Conservation (phyloP, 2,888 invertebrate species). For the Rhaphigaster nebulosa region DNA sequence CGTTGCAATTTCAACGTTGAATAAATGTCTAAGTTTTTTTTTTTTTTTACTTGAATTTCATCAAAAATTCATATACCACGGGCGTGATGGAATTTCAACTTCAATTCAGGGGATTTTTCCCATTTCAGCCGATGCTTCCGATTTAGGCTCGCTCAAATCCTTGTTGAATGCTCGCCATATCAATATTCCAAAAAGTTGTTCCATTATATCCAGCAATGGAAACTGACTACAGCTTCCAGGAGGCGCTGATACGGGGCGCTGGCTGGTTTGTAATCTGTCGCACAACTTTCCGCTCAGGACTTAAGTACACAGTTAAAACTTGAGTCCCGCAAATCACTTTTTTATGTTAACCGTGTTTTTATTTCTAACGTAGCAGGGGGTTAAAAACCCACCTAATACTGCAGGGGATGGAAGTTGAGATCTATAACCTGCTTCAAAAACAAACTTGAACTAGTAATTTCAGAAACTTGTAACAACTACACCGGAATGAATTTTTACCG, state of each 20-base stretch:
- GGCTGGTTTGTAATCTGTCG: background rate
- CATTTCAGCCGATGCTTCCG: background rate
- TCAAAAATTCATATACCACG: too few relatives aligned
- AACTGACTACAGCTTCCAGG: background rate
- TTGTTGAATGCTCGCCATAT: background rate
- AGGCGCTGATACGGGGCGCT: background rate
- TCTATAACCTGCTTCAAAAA: slow-evolving; percentile 13
- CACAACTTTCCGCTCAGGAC: slow-evolving; percentile 13
- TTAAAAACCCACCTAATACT: slow-evolving; percentile 11
- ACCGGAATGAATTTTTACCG: background rate
- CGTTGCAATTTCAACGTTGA: too few relatives aligned
- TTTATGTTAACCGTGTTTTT: slow-evolving; percentile 25
- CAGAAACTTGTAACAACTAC: slow-evolving; percentile 4
- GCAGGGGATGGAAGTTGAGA: background rate
- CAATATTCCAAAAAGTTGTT: slow-evolving; percentile 21
- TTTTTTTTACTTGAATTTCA: too few relatives aligned
- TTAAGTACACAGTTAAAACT: slow-evolving; percentile 35
- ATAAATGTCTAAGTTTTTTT: too few relatives aligned
- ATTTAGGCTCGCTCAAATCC: background rate
- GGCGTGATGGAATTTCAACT: background rate
- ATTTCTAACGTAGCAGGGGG: background rate
- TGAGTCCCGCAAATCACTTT: slow-evolving; percentile 32
- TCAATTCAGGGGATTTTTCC: background rate
- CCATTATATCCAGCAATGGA: background rate
- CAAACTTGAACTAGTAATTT: slow-evolving; percentile 27